phyloP scores from a whole-genome alignment of 1,140 invertebrate genomes.

The Ceratosolen fusciceps region DNA sequence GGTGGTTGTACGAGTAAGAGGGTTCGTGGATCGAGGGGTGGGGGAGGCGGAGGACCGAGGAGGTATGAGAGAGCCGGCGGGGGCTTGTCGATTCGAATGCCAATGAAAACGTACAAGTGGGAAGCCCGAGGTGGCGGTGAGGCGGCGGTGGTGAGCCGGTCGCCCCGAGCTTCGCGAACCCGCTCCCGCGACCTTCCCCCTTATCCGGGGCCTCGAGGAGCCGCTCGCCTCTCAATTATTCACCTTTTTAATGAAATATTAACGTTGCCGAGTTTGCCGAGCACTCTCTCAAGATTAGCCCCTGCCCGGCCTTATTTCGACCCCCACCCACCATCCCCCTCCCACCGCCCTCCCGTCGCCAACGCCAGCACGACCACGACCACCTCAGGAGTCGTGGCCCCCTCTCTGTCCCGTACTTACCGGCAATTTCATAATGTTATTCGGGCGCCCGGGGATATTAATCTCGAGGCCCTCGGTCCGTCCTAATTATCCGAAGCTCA shows the following conservation, averaged over 20 bases:
- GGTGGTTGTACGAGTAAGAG: too few relatives aligned
- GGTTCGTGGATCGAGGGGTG: too few relatives aligned
- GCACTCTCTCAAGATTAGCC: neutral
- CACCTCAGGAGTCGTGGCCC: too few relatives aligned
- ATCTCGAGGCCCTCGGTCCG: too few relatives aligned
- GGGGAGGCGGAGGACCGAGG: neutral
- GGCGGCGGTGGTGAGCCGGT: too few relatives aligned
- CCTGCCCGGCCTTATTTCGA: neutral
- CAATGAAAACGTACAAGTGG: conserved; percentile 47
- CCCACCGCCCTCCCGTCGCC: too few relatives aligned
- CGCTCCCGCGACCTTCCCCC: neutral
- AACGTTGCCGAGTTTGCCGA: neutral
- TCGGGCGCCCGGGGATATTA: too few relatives aligned
- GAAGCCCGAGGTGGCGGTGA: too few relatives aligned
- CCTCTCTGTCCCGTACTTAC: too few relatives aligned
- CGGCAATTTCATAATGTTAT: too few relatives aligned
- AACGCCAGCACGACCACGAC: too few relatives aligned
- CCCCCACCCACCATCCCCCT: neutral
- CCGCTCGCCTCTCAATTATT: conserved; percentile 10
- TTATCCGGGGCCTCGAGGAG: neutral
- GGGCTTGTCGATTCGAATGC: conserved; percentile 20
- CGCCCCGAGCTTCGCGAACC: neutral
- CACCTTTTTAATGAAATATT: conserved; percentile 4
- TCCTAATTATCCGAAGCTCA: too few relatives aligned
- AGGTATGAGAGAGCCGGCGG: neutral